phyloP scores from a whole-genome alignment of 2,888 invertebrate genomes.

The Phengaris alcon region DNA sequence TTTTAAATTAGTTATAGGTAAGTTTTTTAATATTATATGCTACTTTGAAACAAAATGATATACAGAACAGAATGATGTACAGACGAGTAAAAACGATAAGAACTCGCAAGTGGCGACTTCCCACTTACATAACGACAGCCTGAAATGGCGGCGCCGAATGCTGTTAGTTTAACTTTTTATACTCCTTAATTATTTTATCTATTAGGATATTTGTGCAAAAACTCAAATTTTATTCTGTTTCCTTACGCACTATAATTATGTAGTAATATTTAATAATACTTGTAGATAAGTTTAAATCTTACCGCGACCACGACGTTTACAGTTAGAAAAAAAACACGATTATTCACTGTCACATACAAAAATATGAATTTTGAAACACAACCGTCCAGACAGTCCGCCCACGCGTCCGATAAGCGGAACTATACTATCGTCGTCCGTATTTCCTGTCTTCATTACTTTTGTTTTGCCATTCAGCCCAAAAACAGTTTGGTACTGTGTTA shows the following conservation, averaged over 20 bases:
- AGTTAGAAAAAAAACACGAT: no score
- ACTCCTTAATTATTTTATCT: background rate
- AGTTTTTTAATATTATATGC: no score
- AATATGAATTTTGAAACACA: background rate
- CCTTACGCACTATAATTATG: no score
- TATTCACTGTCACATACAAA: no score
- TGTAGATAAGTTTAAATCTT: no score
- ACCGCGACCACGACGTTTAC: no score
- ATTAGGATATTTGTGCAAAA: background rate
- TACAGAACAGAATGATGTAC: background rate
- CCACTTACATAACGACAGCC: constrained; percentile 58
- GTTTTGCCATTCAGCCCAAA: background rate
- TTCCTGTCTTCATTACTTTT: background rate
- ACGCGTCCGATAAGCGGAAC: background rate
- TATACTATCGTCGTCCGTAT: background rate
- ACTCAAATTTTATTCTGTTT: no score
- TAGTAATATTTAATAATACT: no score
- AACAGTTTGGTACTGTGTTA: background rate
- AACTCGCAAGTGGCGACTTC: constrained; percentile 57
- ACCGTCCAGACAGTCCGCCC: background rate
- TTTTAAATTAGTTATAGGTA: no score
- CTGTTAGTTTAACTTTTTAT: background rate
- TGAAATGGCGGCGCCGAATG: constrained; percentile 23
- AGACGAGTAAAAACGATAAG: background rate
- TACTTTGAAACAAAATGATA: background rate